A percentile compares a stretch with the other conserved stretches of the same genome.
Conservation (phyloP, 1,140 invertebrate species). For the Ceratoteleas bidentatus region DNA sequence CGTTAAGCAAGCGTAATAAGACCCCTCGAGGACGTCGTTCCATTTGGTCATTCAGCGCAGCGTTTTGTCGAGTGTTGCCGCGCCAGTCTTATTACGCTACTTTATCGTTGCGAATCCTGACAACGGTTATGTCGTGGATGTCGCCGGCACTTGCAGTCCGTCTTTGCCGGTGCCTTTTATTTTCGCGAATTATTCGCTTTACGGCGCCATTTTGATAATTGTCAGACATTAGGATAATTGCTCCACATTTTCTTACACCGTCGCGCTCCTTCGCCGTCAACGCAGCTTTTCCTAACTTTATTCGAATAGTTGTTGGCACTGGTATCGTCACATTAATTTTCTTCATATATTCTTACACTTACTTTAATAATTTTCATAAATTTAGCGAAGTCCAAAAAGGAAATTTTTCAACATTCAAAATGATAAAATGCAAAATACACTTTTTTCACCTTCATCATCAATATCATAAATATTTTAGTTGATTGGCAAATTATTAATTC, state of each 20-base stretch:
- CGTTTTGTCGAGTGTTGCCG: constrained; percentile 55
- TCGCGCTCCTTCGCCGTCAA: no score
- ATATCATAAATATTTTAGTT: no score
- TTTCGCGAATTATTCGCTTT: constrained; percentile 30
- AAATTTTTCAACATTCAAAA: no score
- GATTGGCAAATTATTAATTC: no score
- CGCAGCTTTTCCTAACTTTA: not conserved
- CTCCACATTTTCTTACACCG: not conserved
- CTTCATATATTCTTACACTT: no score
- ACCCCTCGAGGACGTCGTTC: constrained; percentile 56
- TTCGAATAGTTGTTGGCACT: no score
- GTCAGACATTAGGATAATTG: constrained; percentile 34
- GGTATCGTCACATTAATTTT: no score
- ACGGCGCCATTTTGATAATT: constrained; percentile 40
- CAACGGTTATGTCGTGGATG: constrained; percentile 55
- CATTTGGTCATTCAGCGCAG: constrained; percentile 57
- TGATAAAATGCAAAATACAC: no score
- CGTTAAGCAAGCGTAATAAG: constrained; percentile 61
- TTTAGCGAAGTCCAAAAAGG: no score
- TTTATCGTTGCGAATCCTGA: constrained; percentile 62
- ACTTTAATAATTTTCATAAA: no score
- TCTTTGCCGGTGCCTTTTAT: constrained; percentile 41
- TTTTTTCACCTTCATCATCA: no score
- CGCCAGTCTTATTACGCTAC: constrained; percentile 50
- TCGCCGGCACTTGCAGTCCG: constrained; percentile 30